phyloP scores from a whole-genome alignment of 2,797 vertebrate species.

The Pseudomugil gertrudae region DNA sequence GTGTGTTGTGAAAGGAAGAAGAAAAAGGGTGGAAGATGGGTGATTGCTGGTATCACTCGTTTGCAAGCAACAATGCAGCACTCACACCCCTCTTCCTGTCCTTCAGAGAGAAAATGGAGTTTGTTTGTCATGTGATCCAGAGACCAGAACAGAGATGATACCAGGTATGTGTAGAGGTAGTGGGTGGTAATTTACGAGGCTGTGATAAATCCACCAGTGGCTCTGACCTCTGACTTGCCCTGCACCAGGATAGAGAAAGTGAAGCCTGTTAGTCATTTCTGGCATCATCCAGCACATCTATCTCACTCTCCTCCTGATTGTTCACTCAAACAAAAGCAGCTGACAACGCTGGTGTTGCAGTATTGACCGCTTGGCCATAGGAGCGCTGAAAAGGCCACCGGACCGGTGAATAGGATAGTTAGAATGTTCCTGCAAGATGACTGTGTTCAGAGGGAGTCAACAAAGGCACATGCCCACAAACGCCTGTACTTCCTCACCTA shows the following conservation, averaged over 20 bases:
- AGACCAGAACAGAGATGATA: conserved; percentile 1
- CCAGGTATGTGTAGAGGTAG: conserved; percentile 1
- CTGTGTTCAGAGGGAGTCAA: conserved; percentile 33
- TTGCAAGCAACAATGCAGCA: conserved; percentile 30
- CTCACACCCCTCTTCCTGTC: conserved; percentile 8
- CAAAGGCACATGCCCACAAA: conserved; percentile 22
- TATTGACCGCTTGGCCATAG: conserved; percentile 64
- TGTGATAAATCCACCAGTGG: conserved; percentile 32
- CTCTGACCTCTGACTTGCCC: conserved; percentile 52
- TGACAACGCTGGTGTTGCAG: conserved; percentile 70
- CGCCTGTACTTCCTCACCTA: conserved; percentile 30
- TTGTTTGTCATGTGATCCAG: neutral
- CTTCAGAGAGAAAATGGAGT: conserved; percentile 12
- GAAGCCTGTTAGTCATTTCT: conserved; percentile 76
- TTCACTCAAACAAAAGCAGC: conserved; percentile 74
- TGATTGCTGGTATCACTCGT: conserved; percentile 9
- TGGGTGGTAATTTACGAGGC: conserved; percentile 41
- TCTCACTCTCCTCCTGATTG: conserved; percentile 78
- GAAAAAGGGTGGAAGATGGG: conserved; percentile 35
- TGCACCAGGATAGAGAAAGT: conserved; percentile 42
- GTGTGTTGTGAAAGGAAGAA: conserved; percentile 23
- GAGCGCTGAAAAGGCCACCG: conserved; percentile 54
- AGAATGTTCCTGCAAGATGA: conserved; percentile 81
- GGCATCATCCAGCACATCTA: conserved; percentile 74
- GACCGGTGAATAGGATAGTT: conserved; percentile 56